Evolutionary conservation across 2,797 vertebrate species (phyloP), one percentile per base, ranked within the genome.

Genomic region (Carcharodon carcharias): DNA sequence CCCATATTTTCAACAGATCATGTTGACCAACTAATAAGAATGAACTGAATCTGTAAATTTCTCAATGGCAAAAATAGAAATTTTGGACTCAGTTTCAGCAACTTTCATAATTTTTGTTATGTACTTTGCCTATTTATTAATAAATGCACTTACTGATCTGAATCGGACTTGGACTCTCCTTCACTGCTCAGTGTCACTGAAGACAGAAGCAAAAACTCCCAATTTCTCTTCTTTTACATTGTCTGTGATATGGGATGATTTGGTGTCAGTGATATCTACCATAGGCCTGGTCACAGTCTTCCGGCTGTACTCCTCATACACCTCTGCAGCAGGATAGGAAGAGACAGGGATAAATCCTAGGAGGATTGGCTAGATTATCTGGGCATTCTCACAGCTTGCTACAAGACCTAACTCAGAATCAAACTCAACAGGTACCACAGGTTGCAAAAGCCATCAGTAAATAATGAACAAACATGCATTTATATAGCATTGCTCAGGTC

Each of bases 151-250:
- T 92, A 92, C 58, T 8, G 35, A 92, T 63, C 89, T 61, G 35
- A 61, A 58, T 92, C 56, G 63, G 35, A n/a, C 28, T 61, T 63
- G 89, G 31, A 92, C 5, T 92, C 58, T 92, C 26, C 89, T 63
- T 92, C 58, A 92, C 18, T 92, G 31, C 89, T 92, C 89, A 35
- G 58, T n/a, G 28, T 61, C 89, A 61, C 89, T 92, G 89, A 61
- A 63, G 35, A 61, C 58, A 61, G 8, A 50, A 88, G 87, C 28
- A 88, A 88, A 63, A 61, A 92, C 35, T 63, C 89, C 14, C 56
- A 40, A 56, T 56, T 88, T 92, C 31, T 92, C 89, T 63, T 58
- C 82, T 87, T 87, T 54, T 45, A 45, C 21, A 50, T 92, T 35
- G 14, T 63, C 58, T 61, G 56, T 63, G 6, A 8, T 35, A 63